These are phyloP conservation scores for Xyrauchen texanus DNA, from an alignment of 2,113 vertebrate species.

Conservation along the genomic window DNA sequence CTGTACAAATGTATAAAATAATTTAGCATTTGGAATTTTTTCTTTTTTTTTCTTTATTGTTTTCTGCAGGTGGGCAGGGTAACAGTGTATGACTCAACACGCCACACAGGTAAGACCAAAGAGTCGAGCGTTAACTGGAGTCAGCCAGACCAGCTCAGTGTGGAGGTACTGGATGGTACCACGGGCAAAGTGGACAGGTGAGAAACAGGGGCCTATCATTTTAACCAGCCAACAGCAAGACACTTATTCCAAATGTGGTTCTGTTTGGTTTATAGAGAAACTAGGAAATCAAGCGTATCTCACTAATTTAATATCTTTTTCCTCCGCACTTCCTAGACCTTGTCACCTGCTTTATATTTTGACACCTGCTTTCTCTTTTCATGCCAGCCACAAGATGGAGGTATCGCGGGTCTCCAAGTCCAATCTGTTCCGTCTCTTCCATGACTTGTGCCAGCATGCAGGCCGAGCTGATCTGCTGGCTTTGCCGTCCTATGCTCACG, in stretches of 20 bases:
- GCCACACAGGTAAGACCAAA: slow-evolving; percentile 95
- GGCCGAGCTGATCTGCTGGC: slow-evolving; percentile 75
- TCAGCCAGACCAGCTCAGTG: slow-evolving; percentile 80
- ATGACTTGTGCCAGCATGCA: slow-evolving; percentile 74
- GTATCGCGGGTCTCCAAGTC: slow-evolving; percentile 91
- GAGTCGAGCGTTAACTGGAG: slow-evolving; percentile 97
- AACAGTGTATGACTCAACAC: slow-evolving; percentile 92
- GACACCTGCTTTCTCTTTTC: slow-evolving; percentile 13
- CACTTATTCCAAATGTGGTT: not conserved
- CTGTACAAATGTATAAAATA: no score
- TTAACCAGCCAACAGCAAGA: not conserved
- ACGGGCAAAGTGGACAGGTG: slow-evolving; percentile 93
- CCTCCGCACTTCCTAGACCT: not conserved
- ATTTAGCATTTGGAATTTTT: no score
- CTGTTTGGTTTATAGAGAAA: not conserved
- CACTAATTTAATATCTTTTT: no score
- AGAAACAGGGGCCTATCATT: slow-evolving; percentile 43
- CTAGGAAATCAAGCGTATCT: no score
- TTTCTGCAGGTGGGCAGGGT: slow-evolving; percentile 86
- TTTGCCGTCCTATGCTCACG: slow-evolving; percentile 80
- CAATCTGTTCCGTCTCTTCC: slow-evolving; percentile 86
- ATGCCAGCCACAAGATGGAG: slow-evolving; percentile 79
- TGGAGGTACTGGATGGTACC: slow-evolving; percentile 94
- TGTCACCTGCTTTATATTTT: not conserved
- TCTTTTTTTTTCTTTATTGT: not conserved